Base-by-base conservation (phyloP, 2,797 vertebrate species). In the Harpagifer antarcticus region DNA sequence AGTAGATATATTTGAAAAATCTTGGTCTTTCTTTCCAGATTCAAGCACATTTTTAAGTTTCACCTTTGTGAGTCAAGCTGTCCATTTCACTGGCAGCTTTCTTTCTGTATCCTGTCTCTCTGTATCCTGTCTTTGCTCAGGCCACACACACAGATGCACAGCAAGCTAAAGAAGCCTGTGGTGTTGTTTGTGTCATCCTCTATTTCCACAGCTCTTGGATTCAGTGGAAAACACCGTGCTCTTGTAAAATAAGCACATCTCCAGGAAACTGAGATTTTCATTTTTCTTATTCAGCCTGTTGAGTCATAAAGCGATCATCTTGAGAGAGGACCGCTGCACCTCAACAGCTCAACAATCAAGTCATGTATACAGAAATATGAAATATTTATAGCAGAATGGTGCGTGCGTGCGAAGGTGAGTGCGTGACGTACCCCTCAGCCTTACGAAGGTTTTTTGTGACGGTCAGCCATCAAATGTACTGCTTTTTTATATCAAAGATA, bases 141-240 rank as follows among this genome's bases (percentile, higher is more conserved):
- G 27, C 27, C 54, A 57, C 49, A 23, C 61, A 71, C 62, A 62
- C 53, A 65, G 23, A 59, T 2, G 55, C 58, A 58, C 58, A 65
- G 31, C 40, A 47, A 54, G 16, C 37, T 33, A 49, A 40, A 49
- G 19, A 44, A 5, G 7, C 0, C 11, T n/a, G 12, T 14, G 44
- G 33, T 53, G 40, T 60, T 17, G 31, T 70, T 52, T 87, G 74
- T 80, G 75, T 91, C 88, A 88, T 67, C 23, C 33, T 61, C 68
- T 50, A 50, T 72, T 79, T 69, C 75, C 37, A 49, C 42, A 3
- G 64, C 74, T 70, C 56, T 61, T 20, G 17, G 1, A 7, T 61
- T 75, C 17, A 3, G 3, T 42, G 31, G 66, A 68, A 80, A 78
- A 62, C 16, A 19, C 63, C 14, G 17, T 6, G 33, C 20, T 56